phyloP scores from a whole-genome alignment of 1,140 invertebrate species.

The Drosophila persimilis region DNA sequence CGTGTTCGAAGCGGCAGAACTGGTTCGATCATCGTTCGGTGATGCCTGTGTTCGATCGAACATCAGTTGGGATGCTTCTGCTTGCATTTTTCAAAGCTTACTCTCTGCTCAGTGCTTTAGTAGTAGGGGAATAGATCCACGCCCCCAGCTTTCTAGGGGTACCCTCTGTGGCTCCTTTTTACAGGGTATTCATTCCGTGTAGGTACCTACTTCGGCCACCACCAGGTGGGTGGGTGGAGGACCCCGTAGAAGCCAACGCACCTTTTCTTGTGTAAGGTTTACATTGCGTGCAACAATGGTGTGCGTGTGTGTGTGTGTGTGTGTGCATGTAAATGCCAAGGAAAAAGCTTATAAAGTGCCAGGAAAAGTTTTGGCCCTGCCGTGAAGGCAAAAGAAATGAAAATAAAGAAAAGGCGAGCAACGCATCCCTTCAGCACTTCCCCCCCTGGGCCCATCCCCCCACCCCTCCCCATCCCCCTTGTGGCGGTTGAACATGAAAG shows the following conservation, averaged over 20 bases:
- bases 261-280: slow-evolving; percentile 38
- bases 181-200: slow-evolving; percentile 23
- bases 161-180: too few species aligned
- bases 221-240: slow-evolving; percentile 2
- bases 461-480: slow-evolving; percentile 8
- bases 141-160: too few species aligned
- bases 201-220: neutral
- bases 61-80: too few species aligned
- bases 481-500: slow-evolving; percentile 67
- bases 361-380: slow-evolving; percentile 43
- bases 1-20: too few species aligned
- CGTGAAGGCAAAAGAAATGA: neutral
- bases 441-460: neutral
- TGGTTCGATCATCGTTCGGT: too few species aligned
- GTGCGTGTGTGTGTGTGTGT: neutral
- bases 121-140: too few species aligned
- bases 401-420: slow-evolving; percentile 49
- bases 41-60: too few species aligned
- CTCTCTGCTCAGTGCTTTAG: too few species aligned
- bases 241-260: neutral
- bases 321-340: slow-evolving; percentile 1
- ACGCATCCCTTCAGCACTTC: slow-evolving; percentile 13
- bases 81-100: too few species aligned
- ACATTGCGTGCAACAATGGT: slow-evolving; percentile 10
- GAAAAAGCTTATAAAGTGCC: slow-evolving; percentile 44